phyloP scores from a whole-genome alignment of 2,113 vertebrate species.

The Nannospalax galili region DNA sequence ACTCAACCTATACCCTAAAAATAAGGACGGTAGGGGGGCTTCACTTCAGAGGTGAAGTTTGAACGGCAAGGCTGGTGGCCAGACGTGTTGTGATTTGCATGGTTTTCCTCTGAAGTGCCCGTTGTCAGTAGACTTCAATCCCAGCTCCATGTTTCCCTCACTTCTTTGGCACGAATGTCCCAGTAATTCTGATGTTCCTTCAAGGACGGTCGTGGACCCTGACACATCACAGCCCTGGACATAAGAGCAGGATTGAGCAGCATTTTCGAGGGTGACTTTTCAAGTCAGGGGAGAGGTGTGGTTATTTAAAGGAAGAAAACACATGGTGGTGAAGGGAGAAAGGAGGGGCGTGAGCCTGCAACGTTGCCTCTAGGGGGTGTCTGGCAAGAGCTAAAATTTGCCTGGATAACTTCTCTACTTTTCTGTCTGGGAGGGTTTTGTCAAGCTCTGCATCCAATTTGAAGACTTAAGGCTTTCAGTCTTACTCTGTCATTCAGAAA shows the following conservation, averaged over 20 bases:
- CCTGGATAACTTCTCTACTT: background rate
- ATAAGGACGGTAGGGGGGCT: background rate
- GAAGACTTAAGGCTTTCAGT: background rate
- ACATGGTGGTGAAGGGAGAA: background rate
- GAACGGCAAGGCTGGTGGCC: background rate
- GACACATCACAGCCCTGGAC: background rate
- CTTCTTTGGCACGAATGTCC: background rate
- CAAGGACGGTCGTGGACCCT: background rate
- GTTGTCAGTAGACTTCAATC: background rate
- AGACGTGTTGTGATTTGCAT: background rate
- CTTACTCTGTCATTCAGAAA: background rate
- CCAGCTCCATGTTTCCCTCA: background rate
- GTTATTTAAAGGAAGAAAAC: background rate
- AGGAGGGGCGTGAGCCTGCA: background rate
- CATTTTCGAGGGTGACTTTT: background rate
- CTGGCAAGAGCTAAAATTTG: background rate
- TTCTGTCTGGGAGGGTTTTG: background rate
- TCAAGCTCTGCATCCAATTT: background rate
- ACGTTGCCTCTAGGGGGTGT: too few species aligned
- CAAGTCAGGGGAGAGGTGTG: background rate
- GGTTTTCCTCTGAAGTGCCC: background rate
- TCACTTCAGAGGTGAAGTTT: background rate
- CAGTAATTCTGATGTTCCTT: background rate
- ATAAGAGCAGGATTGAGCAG: background rate
- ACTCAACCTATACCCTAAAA: background rate